phyloP scores from a whole-genome alignment of 2,797 vertebrate genomes.

The Fistularia commersonii region DNA sequence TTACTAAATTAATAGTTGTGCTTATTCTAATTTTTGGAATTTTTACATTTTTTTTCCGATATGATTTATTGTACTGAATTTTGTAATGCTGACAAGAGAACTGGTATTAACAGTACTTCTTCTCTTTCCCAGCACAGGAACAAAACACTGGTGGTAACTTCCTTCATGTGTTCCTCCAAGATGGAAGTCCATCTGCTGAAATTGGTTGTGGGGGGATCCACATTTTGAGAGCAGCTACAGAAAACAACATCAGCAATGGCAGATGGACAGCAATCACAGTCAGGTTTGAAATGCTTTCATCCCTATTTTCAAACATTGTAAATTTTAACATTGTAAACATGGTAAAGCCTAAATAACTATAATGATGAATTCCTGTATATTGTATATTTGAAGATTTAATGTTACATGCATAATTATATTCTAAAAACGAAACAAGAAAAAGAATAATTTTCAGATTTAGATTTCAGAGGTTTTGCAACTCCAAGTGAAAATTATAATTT shows the following conservation, averaged over 20 bases:
- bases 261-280: conserved; percentile 70
- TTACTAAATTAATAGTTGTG: too few species aligned
- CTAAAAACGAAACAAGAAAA: too few species aligned
- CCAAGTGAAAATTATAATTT: too few species aligned
- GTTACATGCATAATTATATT: too few species aligned
- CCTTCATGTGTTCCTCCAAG: conserved; percentile 82
- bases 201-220: conserved; percentile 72
- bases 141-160: conserved; percentile 76
- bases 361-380: too few species aligned
- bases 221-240: conserved; percentile 68
- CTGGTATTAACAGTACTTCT: conserved; percentile 15
- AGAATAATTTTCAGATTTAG: too few species aligned
- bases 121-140: conserved; percentile 73
- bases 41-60: too few species aligned
- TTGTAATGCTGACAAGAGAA: conserved; percentile 1
- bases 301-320: not conserved
- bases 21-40: too few species aligned
- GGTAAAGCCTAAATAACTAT: too few species aligned
- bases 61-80: conserved; percentile 4
- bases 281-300: conserved; percentile 61
- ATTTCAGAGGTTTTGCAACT: too few species aligned
- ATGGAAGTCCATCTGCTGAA: conserved; percentile 72
- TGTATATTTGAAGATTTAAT: too few species aligned
- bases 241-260: conserved; percentile 66
- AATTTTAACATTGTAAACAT: too few species aligned